A percentile compares a stretch with the other conserved stretches of the same genome.
phyloP scores from a whole-genome alignment of 2,888 invertebrate genomes.

The Drosophila infuscata region DNA sequence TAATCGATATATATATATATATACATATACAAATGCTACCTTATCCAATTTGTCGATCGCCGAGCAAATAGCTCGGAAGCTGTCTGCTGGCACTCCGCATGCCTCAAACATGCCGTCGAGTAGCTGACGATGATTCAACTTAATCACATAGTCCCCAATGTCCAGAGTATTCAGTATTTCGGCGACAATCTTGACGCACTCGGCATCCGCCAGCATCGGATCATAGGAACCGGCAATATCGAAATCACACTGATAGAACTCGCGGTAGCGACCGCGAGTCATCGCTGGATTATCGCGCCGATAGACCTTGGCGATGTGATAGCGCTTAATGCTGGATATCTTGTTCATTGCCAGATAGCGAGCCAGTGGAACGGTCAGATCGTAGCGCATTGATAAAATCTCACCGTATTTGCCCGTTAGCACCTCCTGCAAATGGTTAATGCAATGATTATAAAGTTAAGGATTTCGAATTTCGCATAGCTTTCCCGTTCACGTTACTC shows the following conservation, averaged over 20 bases:
- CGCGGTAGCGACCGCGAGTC: constrained; percentile 97
- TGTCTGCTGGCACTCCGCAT: constrained; percentile 95
- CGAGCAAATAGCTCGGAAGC: constrained; percentile 97
- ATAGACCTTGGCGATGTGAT: constrained; percentile 99
- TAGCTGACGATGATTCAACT: constrained; percentile 97
- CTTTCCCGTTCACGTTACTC: constrained; percentile 37
- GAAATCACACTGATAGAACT: constrained; percentile 99
- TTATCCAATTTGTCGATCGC: constrained; percentile 99
- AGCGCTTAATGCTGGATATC: constrained; percentile 96
- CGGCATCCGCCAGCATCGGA: constrained; percentile 98
- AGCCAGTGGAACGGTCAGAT: constrained; percentile 99
- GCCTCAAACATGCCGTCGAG: constrained; percentile 99
- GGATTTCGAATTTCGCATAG: neutral
- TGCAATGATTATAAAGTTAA: neutral
- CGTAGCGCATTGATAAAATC: constrained; percentile 97
- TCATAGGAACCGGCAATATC: constrained; percentile 99
- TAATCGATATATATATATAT: neutral
- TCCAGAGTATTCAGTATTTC: constrained; percentile 94
- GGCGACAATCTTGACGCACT: constrained; percentile 97
- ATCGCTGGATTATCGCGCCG: constrained; percentile 99
- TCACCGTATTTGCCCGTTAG: constrained; percentile 99
- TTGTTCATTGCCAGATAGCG: constrained; percentile 99
- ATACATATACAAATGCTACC: constrained; percentile 85
- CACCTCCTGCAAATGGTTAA: constrained; percentile 90
- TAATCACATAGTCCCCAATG: constrained; percentile 94